Percentiles rank a stretch among this genome's conserved stretches.
Evolutionary conservation across 2,888 invertebrate species (phyloP).

Genomic region (Gnatocerus cornutus): DNA sequence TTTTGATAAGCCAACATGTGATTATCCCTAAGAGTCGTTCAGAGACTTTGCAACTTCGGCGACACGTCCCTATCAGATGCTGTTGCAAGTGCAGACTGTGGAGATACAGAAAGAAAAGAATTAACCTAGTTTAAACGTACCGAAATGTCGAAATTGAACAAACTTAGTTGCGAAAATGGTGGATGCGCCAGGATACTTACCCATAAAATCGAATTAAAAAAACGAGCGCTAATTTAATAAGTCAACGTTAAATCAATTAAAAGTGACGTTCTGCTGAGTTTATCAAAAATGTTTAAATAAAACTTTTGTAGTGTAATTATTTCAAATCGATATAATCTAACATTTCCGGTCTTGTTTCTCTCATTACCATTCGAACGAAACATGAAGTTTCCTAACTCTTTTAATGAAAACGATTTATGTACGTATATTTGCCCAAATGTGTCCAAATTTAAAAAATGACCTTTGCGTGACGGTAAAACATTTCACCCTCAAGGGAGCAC

Average conservation of each 20-base stretch:
- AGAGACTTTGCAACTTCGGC: constrained; percentile 1
- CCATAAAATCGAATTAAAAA: no score
- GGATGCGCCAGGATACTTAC: constrained; percentile 16
- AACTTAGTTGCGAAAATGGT: constrained; percentile 16
- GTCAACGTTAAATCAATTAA: no score
- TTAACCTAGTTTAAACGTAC: not conserved
- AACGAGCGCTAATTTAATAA: no score
- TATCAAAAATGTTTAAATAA: not conserved
- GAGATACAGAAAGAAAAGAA: not conserved
- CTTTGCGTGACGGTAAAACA: constrained; percentile 1
- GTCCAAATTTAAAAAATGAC: not conserved
- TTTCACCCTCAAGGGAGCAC: not conserved
- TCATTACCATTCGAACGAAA: constrained; percentile 24
- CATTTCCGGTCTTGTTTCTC: not conserved
- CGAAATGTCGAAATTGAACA: not conserved
- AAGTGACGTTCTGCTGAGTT: no score
- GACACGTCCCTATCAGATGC: constrained; percentile 14
- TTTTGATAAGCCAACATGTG: constrained; percentile 15
- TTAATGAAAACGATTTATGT: no score
- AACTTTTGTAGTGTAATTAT: not conserved
- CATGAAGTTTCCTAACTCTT: not conserved
- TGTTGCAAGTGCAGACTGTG: not conserved
- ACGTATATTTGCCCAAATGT: no score
- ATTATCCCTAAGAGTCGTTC: constrained; percentile 15
- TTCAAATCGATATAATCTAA: not conserved